Evolutionary conservation across 2,888 invertebrate genomes (phyloP).

Genomic region (Polydrusus pterygomalis): DNA sequence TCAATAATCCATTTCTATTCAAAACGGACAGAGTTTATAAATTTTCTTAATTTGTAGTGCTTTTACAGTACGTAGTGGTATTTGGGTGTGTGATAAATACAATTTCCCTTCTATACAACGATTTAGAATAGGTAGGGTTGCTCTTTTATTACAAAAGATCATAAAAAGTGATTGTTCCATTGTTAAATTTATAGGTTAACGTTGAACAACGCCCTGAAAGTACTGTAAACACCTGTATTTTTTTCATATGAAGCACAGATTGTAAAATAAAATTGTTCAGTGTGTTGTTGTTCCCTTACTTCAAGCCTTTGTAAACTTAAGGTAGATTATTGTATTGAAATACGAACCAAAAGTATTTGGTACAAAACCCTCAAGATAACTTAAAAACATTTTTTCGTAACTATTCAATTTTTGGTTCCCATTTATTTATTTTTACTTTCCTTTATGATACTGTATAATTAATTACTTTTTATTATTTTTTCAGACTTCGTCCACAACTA

Average conservation of each 20-base stretch:
- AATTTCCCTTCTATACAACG: conserved; percentile 57
- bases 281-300: neutral
- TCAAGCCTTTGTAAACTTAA: neutral
- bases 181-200: conserved; percentile 54
- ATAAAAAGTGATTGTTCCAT: conserved; percentile 52
- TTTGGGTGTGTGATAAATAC: conserved; percentile 64
- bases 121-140: conserved; percentile 56
- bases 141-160: conserved; percentile 40
- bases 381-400: too few relatives aligned
- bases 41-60: conserved; percentile 14
- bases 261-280: neutral
- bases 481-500: conserved; percentile 92
- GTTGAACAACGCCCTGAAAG: conserved; percentile 50
- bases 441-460: neutral
- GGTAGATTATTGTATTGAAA: neutral
- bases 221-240: conserved; percentile 54
- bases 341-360: neutral
- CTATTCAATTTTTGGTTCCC: too few relatives aligned
- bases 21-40: neutral
- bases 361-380: too few relatives aligned
- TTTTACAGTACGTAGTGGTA: conserved; percentile 6
- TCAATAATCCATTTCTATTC: neutral
- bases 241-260: conserved; percentile 12
- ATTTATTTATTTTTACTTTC: neutral
- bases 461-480: conserved; percentile 67